Evolutionary conservation across 2,888 invertebrate species (phyloP), one percentile per base, ranked within the genome.

Genomic region (Aradus depressus): DNA sequence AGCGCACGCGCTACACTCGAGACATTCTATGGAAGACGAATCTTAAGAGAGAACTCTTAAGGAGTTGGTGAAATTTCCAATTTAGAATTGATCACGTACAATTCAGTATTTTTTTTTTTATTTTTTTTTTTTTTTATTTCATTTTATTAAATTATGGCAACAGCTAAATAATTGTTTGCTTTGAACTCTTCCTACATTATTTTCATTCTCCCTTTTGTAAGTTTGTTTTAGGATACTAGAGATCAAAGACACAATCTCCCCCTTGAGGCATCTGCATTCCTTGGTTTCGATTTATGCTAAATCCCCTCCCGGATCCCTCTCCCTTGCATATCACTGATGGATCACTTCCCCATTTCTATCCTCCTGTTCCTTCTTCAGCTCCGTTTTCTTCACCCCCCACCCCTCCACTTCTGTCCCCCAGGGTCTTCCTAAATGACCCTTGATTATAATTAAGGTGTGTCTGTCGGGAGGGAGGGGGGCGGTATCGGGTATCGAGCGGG

Each of bases 181-280:
- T n/a, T n/a, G n/a, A n/a, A n/a, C n/a, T n/a, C n/a, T n/a, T n/a
- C n/a, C n/a, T n/a, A n/a, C n/a, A n/a, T n/a, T n/a, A n/a, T n/a
- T n/a, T n/a, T n/a, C n/a, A 35, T 44, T 44, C 35, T 44, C 38
- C n/a, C n/a, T n/a, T n/a, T n/a, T 28, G 42, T 34, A 45, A 51
- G 45, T 44, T 44, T 38, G 44, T 51, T 39, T 44, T 51, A 45
- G 26, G 51, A 28, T n/a, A n/a, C n/a, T n/a, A n/a, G n/a, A n/a
- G n/a, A n/a, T n/a, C n/a, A n/a, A n/a, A n/a, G n/a, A n/a, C n/a
- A n/a, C n/a, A n/a, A n/a, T n/a, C n/a, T n/a, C n/a, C n/a, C n/a
- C n/a, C n/a, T n/a, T n/a, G n/a, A 35, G 28, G 26, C 22, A 31
- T 23, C 38, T 50, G 25, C 35, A 28, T 28, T 44, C 37, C 44